A percentile compares a stretch with the other conserved stretches of the same genome.
phyloP scores from a whole-genome alignment of 2,113 vertebrate species.

The Electrona antarctica region DNA sequence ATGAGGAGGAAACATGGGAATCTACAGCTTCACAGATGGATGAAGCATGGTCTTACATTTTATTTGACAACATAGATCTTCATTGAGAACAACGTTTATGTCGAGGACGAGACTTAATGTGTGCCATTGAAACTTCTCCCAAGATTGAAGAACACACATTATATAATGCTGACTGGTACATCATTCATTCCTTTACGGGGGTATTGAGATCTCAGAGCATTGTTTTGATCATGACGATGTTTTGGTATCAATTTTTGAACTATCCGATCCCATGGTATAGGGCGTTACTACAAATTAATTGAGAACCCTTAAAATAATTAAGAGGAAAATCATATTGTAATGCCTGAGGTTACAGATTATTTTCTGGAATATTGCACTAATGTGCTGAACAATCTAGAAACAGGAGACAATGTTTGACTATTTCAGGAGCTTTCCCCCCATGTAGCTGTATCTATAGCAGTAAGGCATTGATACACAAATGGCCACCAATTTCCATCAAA shows the following conservation, averaged over 20 bases:
- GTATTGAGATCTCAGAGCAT: neutral
- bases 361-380: neutral
- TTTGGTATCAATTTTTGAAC: neutral
- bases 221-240: too few species aligned
- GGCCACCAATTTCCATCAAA: neutral
- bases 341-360: neutral
- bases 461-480: neutral
- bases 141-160: neutral
- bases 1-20: too few species aligned
- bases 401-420: neutral
- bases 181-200: neutral
- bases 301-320: too few species aligned
- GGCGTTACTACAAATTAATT: neutral
- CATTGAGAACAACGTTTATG: too few species aligned
- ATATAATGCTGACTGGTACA: neutral
- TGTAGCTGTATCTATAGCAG: neutral
- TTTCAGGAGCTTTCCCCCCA: neutral
- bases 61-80: too few species aligned
- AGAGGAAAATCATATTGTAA: too few species aligned
- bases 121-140: conserved; percentile 12
- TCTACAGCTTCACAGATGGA: too few species aligned
- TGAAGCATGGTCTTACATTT: neutral
- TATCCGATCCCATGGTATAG: too few species aligned
- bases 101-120: neutral
- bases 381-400: neutral